phyloP scores from a whole-genome alignment of 2,797 vertebrate species.

The Cuniculus paca region DNA sequence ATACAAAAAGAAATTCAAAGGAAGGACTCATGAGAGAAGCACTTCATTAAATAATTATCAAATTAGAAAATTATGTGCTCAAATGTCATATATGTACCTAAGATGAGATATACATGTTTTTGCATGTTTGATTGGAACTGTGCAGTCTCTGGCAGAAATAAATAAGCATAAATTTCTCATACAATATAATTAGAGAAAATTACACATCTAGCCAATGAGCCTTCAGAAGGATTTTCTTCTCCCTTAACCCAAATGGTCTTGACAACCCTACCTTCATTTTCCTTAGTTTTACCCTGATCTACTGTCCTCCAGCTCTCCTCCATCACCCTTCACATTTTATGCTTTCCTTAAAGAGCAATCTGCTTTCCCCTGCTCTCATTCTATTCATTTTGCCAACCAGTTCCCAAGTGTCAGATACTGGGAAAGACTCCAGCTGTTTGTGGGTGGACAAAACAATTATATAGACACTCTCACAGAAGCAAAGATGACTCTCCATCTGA shows the following conservation, averaged over 20 bases:
- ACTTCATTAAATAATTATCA: slow-evolving; percentile 81
- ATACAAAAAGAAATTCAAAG: slow-evolving; percentile 74
- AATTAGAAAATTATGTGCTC: slow-evolving; percentile 79
- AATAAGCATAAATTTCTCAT: slow-evolving; percentile 75
- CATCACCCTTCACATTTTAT: neutral
- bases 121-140: slow-evolving; percentile 64
- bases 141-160: slow-evolving; percentile 62
- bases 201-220: slow-evolving; percentile 68
- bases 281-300: neutral
- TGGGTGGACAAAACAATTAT: slow-evolving; percentile 78
- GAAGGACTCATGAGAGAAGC: slow-evolving; percentile 60
- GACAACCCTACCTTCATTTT: neutral
- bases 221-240: slow-evolving; percentile 56
- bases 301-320: neutral
- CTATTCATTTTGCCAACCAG: neutral
- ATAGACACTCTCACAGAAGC: slow-evolving; percentile 69
- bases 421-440: slow-evolving; percentile 71
- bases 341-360: neutral
- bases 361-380: neutral
- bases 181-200: slow-evolving; percentile 80
- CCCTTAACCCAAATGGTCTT: slow-evolving; percentile 3
- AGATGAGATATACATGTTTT: slow-evolving; percentile 70
- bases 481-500: slow-evolving; percentile 67
- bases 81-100: slow-evolving; percentile 53
- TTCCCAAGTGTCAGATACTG: slow-evolving; percentile 65